A percentile compares a stretch with the other conserved stretches of the same genome.
These are phyloP conservation scores for Trachymyrmex cornetzi DNA, from an alignment of 1,140 invertebrate species.

Conservation along the genomic window DNA sequence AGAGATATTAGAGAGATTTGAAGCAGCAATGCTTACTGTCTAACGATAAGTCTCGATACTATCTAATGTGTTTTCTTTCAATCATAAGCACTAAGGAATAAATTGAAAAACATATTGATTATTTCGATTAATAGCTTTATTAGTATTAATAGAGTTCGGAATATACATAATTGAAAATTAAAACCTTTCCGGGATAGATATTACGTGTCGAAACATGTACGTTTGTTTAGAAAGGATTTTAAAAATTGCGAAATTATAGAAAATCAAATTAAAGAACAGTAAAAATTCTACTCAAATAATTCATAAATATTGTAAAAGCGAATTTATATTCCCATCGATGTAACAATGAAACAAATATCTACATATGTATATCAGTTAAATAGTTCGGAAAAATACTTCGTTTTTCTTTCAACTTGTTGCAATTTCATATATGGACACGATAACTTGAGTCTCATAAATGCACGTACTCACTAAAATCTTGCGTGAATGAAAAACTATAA, in stretches of 20 bases:
- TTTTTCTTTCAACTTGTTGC: not conserved
- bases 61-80: not conserved
- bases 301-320: not conserved
- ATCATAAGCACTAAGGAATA: not conserved
- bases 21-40: not conserved
- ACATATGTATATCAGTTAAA: conserved; percentile 8
- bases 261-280: not conserved
- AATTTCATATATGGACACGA: not conserved
- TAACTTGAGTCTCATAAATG: not conserved
- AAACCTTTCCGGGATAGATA: not conserved
- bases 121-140: not conserved
- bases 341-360: conserved; percentile 12
- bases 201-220: not conserved
- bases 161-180: conserved; percentile 27
- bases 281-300: not conserved
- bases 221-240: not conserved
- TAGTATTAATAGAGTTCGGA: conserved; percentile 4
- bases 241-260: not conserved
- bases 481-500: conserved; percentile 9
- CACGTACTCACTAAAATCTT: not conserved
- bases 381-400: not conserved
- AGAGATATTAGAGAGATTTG: conserved; percentile 17
- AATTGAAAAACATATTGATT: conserved; percentile 22
- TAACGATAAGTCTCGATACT: not conserved
- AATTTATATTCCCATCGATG: not conserved